These are phyloP conservation scores for Tupiocoris notatus DNA, from an alignment of 2,888 invertebrate species.

Conservation along the genomic window DNA sequence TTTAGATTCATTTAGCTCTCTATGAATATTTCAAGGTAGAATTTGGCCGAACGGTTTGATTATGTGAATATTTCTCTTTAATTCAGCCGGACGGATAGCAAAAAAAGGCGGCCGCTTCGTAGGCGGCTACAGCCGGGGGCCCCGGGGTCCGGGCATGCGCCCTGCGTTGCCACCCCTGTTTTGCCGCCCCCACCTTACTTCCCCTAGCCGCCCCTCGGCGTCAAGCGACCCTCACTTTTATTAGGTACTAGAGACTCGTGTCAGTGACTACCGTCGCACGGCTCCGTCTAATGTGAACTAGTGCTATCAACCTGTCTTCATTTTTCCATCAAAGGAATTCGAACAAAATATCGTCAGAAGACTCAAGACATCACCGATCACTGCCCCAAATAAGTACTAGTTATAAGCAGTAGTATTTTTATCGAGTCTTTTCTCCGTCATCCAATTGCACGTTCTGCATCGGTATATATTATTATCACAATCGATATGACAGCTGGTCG, in stretches of 20 bases:
- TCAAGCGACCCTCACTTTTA: slow-evolving; percentile 33
- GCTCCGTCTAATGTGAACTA: slow-evolving; percentile 37
- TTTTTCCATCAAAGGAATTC: no score
- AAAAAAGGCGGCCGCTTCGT: slow-evolving; percentile 8
- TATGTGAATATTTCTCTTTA: slow-evolving; percentile 3
- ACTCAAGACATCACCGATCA: no score
- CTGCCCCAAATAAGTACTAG: no score
- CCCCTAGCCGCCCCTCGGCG: slow-evolving; percentile 18
- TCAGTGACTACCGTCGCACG: slow-evolving; percentile 35
- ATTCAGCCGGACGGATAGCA: background rate
- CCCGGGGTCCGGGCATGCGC: slow-evolving; percentile 9
- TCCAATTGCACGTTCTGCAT: no score
- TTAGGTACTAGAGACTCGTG: slow-evolving; percentile 40
- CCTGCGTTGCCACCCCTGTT: background rate
- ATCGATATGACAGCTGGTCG: no score
- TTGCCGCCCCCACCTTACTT: background rate
- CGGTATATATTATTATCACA: no score
- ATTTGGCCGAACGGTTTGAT: no score
- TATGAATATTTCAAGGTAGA: no score
- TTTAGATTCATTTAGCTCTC: no score
- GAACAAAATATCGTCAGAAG: no score
- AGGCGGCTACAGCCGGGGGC: slow-evolving; percentile 21
- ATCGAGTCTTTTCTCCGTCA: no score
- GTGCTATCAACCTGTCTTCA: slow-evolving; percentile 29
- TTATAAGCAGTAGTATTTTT: no score